Percentiles rank a stretch among this genome's conserved stretches.
Evolutionary conservation across 2,888 invertebrate species (phyloP).

Genomic region (Pogonocherus hispidulus): DNA sequence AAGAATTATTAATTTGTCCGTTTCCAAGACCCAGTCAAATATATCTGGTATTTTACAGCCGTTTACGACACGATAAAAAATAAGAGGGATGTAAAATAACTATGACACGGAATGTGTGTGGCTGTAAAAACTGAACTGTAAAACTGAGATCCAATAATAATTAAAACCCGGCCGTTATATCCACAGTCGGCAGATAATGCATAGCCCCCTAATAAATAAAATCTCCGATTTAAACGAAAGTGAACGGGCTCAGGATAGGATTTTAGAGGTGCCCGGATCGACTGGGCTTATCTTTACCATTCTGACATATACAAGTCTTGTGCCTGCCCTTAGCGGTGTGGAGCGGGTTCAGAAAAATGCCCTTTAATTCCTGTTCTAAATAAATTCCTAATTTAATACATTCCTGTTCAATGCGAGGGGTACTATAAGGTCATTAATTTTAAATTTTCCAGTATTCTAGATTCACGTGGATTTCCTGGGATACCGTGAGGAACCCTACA

Average conservation of each 20-base stretch:
- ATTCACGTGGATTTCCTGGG: too few relatives aligned
- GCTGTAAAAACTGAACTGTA: constrained; percentile 56
- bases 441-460: too few relatives aligned
- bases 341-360: constrained; percentile 48
- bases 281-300: constrained; percentile 56
- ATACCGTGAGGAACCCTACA: too few relatives aligned
- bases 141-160: constrained; percentile 57
- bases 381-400: too few relatives aligned
- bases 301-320: constrained; percentile 58
- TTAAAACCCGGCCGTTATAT: constrained; percentile 57
- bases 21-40: constrained; percentile 55
- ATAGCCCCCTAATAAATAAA: constrained; percentile 21
- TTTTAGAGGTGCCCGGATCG: constrained; percentile 50
- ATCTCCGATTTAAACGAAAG: constrained; percentile 10
- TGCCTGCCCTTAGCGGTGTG: constrained; percentile 51
- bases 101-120: constrained; percentile 53
- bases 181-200: constrained; percentile 47
- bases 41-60: constrained; percentile 58
- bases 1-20: constrained; percentile 30
- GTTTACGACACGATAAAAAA: constrained; percentile 61
- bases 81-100: constrained; percentile 55
- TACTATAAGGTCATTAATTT: too few relatives aligned
- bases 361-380: too few relatives aligned
- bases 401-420: too few relatives aligned
- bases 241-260: constrained; percentile 8